These are phyloP conservation scores for Centrocercus urophasianus DNA, from an alignment of 2,113 vertebrate genomes.

Conservation along the genomic window DNA sequence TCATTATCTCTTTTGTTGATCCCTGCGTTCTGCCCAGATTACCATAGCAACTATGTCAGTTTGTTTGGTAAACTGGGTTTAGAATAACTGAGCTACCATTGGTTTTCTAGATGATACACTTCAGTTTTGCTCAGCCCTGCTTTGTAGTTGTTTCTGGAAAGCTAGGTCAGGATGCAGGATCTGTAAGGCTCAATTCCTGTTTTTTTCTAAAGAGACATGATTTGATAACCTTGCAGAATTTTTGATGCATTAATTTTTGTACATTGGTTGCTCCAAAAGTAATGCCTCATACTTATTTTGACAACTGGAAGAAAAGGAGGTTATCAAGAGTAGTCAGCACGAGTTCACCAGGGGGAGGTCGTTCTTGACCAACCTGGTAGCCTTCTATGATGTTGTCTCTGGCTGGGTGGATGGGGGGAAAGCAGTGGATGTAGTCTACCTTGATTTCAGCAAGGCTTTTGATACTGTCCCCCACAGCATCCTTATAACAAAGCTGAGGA, in stretches of 20 bases:
- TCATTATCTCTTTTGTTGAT: background rate
- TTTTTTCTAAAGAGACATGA: background rate
- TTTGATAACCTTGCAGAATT: background rate
- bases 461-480: no score
- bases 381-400: no score
- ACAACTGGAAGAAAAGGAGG: no score
- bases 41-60: background rate
- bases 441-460: no score
- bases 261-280: no score
- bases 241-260: background rate
- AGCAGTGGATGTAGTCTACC: no score
- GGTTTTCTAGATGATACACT: background rate
- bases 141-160: background rate
- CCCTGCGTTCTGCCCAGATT: background rate
- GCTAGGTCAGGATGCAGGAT: background rate
- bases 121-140: background rate
- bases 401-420: no score
- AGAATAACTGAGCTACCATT: background rate
- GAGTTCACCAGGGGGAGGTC: no score
- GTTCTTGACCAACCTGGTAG: no score
- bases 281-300: no score
- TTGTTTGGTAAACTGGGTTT: background rate
- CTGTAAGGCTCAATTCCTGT: background rate
- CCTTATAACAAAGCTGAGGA: no score
- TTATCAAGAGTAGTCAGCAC: no score